Conservation (phyloP, 2,113 vertebrate genomes). For the Callipepla squamata region DNA sequence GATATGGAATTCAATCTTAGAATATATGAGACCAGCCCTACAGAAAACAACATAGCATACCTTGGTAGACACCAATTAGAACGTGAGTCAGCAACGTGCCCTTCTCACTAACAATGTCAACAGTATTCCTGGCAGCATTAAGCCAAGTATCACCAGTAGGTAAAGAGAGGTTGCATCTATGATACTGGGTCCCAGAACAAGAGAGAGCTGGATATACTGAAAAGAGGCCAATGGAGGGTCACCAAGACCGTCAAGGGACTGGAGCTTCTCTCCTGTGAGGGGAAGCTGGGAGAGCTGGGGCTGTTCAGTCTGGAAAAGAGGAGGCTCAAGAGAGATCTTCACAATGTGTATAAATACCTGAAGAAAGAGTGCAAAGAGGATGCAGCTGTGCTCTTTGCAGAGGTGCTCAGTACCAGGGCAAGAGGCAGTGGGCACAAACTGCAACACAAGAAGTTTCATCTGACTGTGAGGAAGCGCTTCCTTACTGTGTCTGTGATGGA, state of each 20-base stretch:
- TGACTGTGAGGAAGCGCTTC: neutral
- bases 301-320: neutral
- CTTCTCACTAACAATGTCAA: neutral
- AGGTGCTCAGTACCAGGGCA: no score
- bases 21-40: neutral
- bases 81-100: neutral
- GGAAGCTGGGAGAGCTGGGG: neutral
- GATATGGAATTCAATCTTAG: neutral
- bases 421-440: neutral
- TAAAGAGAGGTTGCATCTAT: neutral
- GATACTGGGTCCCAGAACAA: neutral
- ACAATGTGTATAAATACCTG: neutral
- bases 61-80: neutral
- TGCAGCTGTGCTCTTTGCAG: no score
- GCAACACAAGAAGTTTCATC: neutral
- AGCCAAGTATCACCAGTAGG: neutral
- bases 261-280: neutral
- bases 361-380: neutral
- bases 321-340: neutral
- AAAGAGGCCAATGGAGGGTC: neutral
- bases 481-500: no score
- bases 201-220: neutral
- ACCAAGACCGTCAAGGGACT: neutral
- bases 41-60: neutral
- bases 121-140: neutral